Conservation (phyloP, 2,888 invertebrate species). For the Siphlonurus alternatus region DNA sequence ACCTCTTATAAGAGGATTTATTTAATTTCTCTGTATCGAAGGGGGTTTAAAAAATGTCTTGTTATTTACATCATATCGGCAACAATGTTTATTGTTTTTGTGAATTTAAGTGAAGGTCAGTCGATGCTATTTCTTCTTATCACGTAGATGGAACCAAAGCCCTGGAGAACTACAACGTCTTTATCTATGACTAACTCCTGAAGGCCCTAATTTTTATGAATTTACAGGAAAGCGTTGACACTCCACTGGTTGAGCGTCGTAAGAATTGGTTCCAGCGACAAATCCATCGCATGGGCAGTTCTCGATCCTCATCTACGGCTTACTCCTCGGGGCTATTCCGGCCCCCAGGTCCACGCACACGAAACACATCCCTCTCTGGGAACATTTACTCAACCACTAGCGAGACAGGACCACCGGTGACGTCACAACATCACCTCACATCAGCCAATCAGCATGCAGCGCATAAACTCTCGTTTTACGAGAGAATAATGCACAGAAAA, state of each 20-base stretch:
- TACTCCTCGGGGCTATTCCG: constrained; percentile 67
- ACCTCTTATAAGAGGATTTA: not conserved
- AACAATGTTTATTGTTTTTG: too few species aligned
- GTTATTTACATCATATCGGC: too few species aligned
- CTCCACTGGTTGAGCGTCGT: constrained; percentile 65
- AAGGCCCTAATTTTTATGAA: not conserved
- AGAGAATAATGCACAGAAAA: constrained; percentile 63
- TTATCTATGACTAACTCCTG: too few species aligned
- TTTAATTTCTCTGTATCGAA: not conserved
- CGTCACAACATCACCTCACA: constrained; percentile 1
- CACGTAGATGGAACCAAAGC: too few species aligned
- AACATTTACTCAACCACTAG: constrained; percentile 7
- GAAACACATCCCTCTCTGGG: not conserved
- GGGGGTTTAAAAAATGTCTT: too few species aligned
- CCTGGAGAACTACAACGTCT: too few species aligned
- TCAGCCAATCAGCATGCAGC: constrained; percentile 15
- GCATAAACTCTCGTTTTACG: constrained; percentile 67
- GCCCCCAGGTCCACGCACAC: not conserved
- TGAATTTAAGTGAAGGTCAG: too few species aligned
- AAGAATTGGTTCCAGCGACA: constrained; percentile 81
- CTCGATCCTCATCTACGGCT: constrained; percentile 68
- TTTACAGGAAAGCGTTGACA: constrained; percentile 70
- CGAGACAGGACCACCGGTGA: constrained; percentile 1
- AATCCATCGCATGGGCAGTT: constrained; percentile 71
- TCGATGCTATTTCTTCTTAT: too few species aligned